Percentiles rank a stretch among this genome's conserved stretches.
Evolutionary conservation across 35 echinoderm and acorn worm genomes (phyloP).

Genomic region (Diadema setosum): DNA sequence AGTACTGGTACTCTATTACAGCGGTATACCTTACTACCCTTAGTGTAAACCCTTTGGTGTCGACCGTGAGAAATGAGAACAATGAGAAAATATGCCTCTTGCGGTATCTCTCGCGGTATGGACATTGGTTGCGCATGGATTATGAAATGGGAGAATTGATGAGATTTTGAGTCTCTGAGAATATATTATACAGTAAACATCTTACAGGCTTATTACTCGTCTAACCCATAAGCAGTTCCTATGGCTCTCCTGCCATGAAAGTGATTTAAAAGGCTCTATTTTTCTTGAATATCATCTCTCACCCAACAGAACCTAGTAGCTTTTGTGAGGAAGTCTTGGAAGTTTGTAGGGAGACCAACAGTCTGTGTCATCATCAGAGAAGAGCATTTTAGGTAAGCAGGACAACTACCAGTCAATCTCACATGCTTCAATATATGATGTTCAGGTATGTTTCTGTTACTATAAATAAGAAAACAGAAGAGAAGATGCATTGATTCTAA

Average conservation of each 20-base stretch:
- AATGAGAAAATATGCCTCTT: not conserved
- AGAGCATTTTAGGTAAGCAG: conserved; percentile 75
- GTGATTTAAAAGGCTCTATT: too few relatives aligned
- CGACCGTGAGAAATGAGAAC: not conserved
- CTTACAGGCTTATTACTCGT: not conserved
- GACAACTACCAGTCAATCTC: not conserved
- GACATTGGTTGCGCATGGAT: too few relatives aligned
- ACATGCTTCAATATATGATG: too few relatives aligned
- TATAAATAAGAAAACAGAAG: too few relatives aligned
- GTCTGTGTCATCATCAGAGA: conserved; percentile 83
- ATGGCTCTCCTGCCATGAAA: not conserved
- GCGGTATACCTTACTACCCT: too few relatives aligned
- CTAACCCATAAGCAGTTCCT: not conserved
- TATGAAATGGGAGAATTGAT: not conserved
- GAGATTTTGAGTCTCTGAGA: not conserved
- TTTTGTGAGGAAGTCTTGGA: conserved; percentile 84
- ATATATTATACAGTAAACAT: not conserved
- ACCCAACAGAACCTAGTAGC: conserved; percentile 54
- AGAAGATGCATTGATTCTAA: too few relatives aligned
- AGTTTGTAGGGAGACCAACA: conserved; percentile 74
- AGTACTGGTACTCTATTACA: too few relatives aligned
- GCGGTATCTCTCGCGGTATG: too few relatives aligned
- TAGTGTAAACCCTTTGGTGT: too few relatives aligned
- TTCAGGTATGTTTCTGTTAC: too few relatives aligned
- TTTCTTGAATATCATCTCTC: too few relatives aligned